phyloP scores from a whole-genome alignment of 2,113 vertebrate genomes.

The Nesospiza acunhae region DNA sequence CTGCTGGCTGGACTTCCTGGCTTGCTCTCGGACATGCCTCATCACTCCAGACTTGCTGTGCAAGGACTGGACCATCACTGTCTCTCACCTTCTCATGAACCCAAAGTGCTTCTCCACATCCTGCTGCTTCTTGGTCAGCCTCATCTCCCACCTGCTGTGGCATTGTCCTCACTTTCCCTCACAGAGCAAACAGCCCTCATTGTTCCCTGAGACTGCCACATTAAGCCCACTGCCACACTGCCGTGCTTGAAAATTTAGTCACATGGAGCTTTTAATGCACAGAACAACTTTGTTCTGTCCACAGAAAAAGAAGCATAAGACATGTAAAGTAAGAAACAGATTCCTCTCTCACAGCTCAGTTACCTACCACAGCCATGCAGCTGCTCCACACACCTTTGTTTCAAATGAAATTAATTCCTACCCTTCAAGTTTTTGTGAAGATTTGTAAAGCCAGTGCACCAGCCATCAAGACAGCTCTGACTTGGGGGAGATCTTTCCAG shows the following conservation, averaged over 20 bases:
- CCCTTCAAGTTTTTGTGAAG: neutral
- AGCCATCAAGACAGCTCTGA: neutral
- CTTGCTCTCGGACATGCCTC: neutral
- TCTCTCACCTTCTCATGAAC: neutral
- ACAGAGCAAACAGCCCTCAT: neutral
- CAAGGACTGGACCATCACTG: neutral
- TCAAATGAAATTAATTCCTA: neutral
- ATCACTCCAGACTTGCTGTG: neutral
- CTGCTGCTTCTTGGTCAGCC: neutral
- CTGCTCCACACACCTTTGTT: neutral
- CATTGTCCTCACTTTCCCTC: neutral
- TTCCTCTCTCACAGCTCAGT: neutral
- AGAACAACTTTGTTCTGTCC: neutral
- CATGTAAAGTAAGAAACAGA: neutral
- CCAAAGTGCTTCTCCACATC: neutral
- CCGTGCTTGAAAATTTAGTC: neutral
- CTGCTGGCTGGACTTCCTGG: neutral
- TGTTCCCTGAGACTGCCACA: neutral
- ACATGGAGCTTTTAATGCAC: rapidly evolving
- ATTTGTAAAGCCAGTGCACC: neutral
- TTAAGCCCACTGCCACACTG: neutral
- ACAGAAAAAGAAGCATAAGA: neutral
- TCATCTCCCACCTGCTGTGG: neutral
- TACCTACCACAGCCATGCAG: neutral
- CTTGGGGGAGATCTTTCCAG: neutral